Evolutionary conservation across 2,113 vertebrate genomes (phyloP), one percentile per base, ranked within the genome.

Genomic region (Synodontis membranacea): DNA sequence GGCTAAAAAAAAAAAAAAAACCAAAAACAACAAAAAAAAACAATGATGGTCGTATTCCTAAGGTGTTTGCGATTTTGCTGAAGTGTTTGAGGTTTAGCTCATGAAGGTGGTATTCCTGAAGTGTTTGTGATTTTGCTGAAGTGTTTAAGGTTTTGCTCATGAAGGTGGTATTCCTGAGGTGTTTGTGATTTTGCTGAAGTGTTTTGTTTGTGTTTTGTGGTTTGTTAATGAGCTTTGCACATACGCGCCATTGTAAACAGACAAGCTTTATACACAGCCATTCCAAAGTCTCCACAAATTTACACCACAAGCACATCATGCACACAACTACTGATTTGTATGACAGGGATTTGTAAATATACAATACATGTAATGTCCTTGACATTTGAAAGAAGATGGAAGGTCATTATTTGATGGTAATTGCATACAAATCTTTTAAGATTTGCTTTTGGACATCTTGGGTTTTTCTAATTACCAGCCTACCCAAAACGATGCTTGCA

Each of bases 381-480:
- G 76, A 39, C 31, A 80, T 80, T 54, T 56, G 76, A 34, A 56
- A 74, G 25, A 74, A 42, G 46, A 66, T 52, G 5, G 84, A 52
- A 39, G n/a, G 19, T 52, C 48, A 39, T 39, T 21, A 83, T 83
- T 83, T 72, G 62, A 54, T 4, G 3, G 31, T 37, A 80, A 80
- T 25, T 80, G 42, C 48, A 62, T 15, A 28, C 19, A 81, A 66
- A 42, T 72, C 37, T 82, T 46, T 68, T n/a, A 62, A 19, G 34
- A 34, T 37, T 52, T 78, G 25, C 60, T 83, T 64, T 83, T 66
- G 46, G 80, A 86, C 80, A 60, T 74, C 44, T 31, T 28, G 58
- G 31, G 50, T 37, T 58, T 83, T 87, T 83, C 86, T 78, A 87
- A 87, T 87, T 78, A 83, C 56, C 25, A 14, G 21, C 66, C 34